Evolutionary conservation across 2,797 vertebrate species (phyloP).

Genomic region (Triplophysa bombifrons): DNA sequence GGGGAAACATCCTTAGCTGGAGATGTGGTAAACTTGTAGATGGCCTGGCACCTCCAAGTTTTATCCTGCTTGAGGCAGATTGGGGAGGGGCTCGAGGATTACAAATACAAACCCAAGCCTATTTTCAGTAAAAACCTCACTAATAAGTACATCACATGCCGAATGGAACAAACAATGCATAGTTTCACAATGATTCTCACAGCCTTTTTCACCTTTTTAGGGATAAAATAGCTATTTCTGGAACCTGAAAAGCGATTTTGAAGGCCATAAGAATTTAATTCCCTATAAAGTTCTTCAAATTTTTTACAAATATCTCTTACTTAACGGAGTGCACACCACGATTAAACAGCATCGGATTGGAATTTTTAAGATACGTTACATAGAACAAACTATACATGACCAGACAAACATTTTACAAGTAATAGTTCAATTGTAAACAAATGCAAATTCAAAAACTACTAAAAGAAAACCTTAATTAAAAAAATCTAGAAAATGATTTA

Average conservation of each 20-base stretch:
- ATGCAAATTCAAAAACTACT: not conserved
- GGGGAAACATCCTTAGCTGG: slow-evolving; percentile 69
- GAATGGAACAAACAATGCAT: slow-evolving; percentile 51
- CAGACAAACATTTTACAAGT: not conserved
- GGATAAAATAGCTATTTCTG: slow-evolving; percentile 45
- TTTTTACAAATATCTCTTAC: not conserved
- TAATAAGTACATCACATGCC: slow-evolving; percentile 69
- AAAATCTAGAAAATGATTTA: too few species aligned
- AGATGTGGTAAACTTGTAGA: slow-evolving; percentile 29
- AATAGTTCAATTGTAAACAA: not conserved
- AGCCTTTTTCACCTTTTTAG: slow-evolving; percentile 4
- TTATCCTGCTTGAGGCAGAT: slow-evolving; percentile 60
- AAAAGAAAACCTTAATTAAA: too few species aligned
- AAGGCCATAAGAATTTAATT: slow-evolving; percentile 11
- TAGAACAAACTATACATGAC: not conserved
- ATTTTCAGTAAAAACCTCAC: slow-evolving; percentile 52
- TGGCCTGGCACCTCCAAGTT: slow-evolving; percentile 49
- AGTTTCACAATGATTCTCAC: slow-evolving; percentile 29
- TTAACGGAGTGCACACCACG: not conserved
- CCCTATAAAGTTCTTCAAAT: not conserved
- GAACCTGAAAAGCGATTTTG: slow-evolving; percentile 13
- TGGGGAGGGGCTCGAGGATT: slow-evolving; percentile 69
- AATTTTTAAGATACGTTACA: not conserved
- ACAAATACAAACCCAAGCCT: slow-evolving; percentile 65
- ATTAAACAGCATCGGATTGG: not conserved